These are phyloP conservation scores for Epistrophella euchroma DNA, from an alignment of 2,888 invertebrate species.

Conservation along the genomic window DNA sequence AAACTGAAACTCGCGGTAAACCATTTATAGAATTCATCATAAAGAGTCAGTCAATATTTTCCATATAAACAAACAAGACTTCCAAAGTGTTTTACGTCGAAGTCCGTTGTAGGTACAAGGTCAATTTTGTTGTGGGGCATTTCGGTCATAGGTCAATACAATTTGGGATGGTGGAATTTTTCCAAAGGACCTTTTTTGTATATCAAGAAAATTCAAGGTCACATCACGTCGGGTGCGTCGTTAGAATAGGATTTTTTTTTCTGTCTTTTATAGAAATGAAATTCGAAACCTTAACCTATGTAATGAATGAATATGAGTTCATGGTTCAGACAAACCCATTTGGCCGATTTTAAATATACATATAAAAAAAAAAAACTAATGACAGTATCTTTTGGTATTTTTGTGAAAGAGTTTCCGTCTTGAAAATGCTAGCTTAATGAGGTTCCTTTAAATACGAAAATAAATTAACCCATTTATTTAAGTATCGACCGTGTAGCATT, in stretches of 20 bases:
- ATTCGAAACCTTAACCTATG: neutral
- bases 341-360: slow-evolving; percentile 21
- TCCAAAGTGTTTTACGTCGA: neutral
- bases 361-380: slow-evolving; percentile 1
- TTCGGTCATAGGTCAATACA: neutral
- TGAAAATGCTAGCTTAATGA: slow-evolving; percentile 38
- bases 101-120: neutral
- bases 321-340: slow-evolving; percentile 8
- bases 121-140: neutral
- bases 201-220: slow-evolving; percentile 19
- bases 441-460: slow-evolving; percentile 20
- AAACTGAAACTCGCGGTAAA: slow-evolving; percentile 17
- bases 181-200: neutral
- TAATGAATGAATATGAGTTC: neutral
- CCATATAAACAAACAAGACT: slow-evolving; percentile 7
- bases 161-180: neutral
- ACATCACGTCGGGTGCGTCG: neutral
- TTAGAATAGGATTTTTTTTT: neutral
- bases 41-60: neutral
- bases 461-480: slow-evolving; percentile 57
- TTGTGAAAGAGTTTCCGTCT: slow-evolving; percentile 10
- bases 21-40: slow-evolving; percentile 38
- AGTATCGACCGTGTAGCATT: slow-evolving; percentile 54
- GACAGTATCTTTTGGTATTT: slow-evolving; percentile 40
- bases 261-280: neutral